These are phyloP conservation scores for Callocephalon fimbriatum DNA, from an alignment of 2,113 vertebrate genomes.

Conservation along the genomic window DNA sequence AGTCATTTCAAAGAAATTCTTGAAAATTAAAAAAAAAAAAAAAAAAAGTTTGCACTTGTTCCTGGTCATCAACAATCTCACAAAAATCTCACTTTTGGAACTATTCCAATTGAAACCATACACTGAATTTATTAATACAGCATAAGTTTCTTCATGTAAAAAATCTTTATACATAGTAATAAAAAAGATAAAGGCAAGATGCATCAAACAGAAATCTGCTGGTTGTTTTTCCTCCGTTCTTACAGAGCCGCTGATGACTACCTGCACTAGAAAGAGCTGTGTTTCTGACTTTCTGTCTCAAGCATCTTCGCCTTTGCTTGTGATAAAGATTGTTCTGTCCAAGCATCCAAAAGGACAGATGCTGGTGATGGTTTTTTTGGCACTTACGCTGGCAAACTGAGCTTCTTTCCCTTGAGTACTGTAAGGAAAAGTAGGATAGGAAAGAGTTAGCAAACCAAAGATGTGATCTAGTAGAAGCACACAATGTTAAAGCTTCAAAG, in stretches of 20 bases:
- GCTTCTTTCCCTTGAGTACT: slow-evolving; percentile 99
- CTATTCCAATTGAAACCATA: slow-evolving; percentile 83
- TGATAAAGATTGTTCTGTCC: slow-evolving; percentile 82
- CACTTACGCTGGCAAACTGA: slow-evolving; percentile 98
- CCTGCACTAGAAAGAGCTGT: slow-evolving; percentile 78
- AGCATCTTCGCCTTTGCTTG: slow-evolving; percentile 88
- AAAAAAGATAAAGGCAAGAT: slow-evolving; percentile 96
- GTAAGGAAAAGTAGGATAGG: background rate
- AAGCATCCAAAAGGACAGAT: slow-evolving; percentile 83
- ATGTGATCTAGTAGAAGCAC: background rate
- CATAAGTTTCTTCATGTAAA: slow-evolving; percentile 91
- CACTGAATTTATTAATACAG: slow-evolving; percentile 86
- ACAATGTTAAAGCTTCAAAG: background rate
- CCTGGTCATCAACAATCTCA: slow-evolving; percentile 78
- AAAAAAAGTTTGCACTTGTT: slow-evolving; percentile 78
- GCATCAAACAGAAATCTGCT: slow-evolving; percentile 94
- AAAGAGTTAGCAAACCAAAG: background rate
- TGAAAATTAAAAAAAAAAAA: slow-evolving; percentile 26
- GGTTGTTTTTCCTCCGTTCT: slow-evolving; percentile 79
- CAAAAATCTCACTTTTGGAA: slow-evolving; percentile 81
- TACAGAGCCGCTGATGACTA: slow-evolving; percentile 77
- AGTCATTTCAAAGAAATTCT: slow-evolving; percentile 72
- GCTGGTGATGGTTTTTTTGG: slow-evolving; percentile 82
- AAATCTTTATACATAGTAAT: slow-evolving; percentile 97
- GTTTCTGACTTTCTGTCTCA: slow-evolving; percentile 87